Conservation (phyloP, 2,113 vertebrate species). For the Microtus montanus region DNA sequence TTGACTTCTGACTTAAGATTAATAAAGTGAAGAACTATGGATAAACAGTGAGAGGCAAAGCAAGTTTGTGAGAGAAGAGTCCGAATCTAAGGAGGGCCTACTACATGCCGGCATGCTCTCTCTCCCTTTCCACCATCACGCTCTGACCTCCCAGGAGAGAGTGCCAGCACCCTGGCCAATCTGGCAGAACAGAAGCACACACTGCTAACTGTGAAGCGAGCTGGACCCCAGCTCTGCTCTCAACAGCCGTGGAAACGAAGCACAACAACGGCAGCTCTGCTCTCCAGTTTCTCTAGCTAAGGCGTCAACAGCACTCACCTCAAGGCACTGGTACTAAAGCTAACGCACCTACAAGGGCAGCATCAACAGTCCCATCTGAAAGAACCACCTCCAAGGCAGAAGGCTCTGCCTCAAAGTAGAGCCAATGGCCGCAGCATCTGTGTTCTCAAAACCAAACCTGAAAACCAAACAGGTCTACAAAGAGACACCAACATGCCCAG, state of each 20-base stretch:
- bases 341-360: background rate
- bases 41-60: background rate
- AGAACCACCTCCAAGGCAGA: background rate
- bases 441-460: slow-evolving; percentile 50
- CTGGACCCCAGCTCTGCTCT: slow-evolving; percentile 6
- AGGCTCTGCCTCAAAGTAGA: background rate
- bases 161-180: background rate
- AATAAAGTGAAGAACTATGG: background rate
- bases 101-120: background rate
- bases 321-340: background rate
- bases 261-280: background rate
- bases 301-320: background rate
- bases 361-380: background rate
- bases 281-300: background rate
- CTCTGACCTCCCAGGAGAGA: background rate
- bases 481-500: background rate
- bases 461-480: slow-evolving; percentile 36
- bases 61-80: background rate
- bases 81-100: background rate
- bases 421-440: slow-evolving; percentile 14
- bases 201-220: background rate
- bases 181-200: background rate
- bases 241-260: background rate
- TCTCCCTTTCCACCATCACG: background rate
- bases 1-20: background rate